Base-by-base conservation (phyloP, 1,140 invertebrate species). In the Oreohelix idahoensis region DNA sequence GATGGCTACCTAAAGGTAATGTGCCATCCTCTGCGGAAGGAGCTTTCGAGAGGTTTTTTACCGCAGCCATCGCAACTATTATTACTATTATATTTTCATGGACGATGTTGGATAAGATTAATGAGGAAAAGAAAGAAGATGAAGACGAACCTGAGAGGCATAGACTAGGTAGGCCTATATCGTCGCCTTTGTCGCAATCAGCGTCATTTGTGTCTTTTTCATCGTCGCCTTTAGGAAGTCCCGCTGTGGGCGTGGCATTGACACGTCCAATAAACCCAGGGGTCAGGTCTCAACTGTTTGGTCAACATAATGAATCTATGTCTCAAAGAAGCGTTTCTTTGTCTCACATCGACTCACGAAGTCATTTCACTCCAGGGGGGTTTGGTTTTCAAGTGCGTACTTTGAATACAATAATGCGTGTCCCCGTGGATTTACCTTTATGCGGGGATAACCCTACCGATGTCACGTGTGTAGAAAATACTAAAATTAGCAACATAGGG, bases 11-110 rank as follows among this genome's bases (percentile, higher is more conserved):
- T 4, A 83, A 85, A 53, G 84, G 84, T 42, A 58, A 23, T n/a
- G 1, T 23, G 23, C 79, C 76, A 15, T 85, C 86, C 0, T 76
- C 66, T 42, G 80, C 83, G 11, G 91, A 91, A 74, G 90, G 91
- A 42, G 91, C 91, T 10, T 92, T 92, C 78, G 91, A 92, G 79
- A 80, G 91, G n/a, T 92, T 92, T 76, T 83, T 92, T 11, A 90
- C 91, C 1, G 89, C 91, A 17, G 91, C 91, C 32, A 86, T 92
- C 35, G 91, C 91, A 36, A 88, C 91, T 5, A 91, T 92, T 35
- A 90, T 92, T 20, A 92, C 91, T 17, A 89, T 92, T 10, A 89
- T 92, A 85, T 91, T 92, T 79, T 92, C 91, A 0, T 92, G 91
- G 91, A 84, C 89, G 66, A 84, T 92, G 15, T 77, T 92, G 42